Conservation (phyloP, 2,888 invertebrate genomes). For the Oscheius sp. region DNA sequence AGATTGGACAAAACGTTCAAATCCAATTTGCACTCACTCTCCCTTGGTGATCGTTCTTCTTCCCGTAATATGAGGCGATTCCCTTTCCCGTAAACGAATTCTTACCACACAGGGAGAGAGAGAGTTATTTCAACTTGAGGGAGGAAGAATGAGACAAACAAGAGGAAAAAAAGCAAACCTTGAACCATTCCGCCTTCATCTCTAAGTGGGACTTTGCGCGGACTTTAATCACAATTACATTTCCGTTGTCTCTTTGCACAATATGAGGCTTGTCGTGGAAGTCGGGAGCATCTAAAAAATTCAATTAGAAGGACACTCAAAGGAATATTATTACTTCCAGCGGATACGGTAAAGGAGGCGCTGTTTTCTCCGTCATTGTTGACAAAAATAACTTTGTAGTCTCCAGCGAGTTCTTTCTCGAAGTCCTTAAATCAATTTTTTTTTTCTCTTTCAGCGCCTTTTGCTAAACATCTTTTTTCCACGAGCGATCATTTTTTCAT, state of each 20-base stretch:
- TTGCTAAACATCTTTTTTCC: neutral
- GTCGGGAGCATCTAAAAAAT: constrained; percentile 69
- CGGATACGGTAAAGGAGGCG: constrained; percentile 67
- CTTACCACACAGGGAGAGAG: neutral
- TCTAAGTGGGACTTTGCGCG: constrained; percentile 69
- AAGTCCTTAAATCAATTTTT: constrained; percentile 59
- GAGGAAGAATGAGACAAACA: neutral
- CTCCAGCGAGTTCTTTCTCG: constrained; percentile 69
- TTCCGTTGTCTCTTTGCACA: constrained; percentile 69
- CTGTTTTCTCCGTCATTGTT: constrained; percentile 66
- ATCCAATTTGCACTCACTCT: constrained; percentile 19
- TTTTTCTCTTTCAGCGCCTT: neutral
- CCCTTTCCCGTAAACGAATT: constrained; percentile 21
- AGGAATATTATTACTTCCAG: constrained; percentile 62
- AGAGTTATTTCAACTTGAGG: neutral
- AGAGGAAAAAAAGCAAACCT: constrained; percentile 46
- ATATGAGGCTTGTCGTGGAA: constrained; percentile 71
- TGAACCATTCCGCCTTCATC: constrained; percentile 69
- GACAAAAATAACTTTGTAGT: constrained; percentile 67
- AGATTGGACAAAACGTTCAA: constrained; percentile 1
- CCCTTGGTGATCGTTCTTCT: constrained; percentile 17
- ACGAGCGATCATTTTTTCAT: neutral
- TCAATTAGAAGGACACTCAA: neutral
- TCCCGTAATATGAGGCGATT: constrained; percentile 17
- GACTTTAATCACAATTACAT: constrained; percentile 68